phyloP scores from a whole-genome alignment of 2,797 vertebrate species.

The Philypnodon macrostomus region DNA sequence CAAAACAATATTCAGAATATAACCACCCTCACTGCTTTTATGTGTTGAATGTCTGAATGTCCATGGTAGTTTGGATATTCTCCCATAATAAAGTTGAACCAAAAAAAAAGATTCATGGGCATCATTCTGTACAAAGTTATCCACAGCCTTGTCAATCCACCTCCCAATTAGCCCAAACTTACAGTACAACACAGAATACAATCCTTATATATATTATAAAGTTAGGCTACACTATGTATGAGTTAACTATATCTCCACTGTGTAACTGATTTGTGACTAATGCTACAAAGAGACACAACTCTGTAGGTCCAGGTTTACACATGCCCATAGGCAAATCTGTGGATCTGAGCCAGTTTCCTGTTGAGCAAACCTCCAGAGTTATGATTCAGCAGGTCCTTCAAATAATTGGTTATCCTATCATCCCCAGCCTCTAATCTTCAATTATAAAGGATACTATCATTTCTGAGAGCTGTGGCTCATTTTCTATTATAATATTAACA shows the following conservation, averaged over 20 bases:
- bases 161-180: too few relatives aligned
- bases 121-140: too few relatives aligned
- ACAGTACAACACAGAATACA: too few relatives aligned
- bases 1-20: too few relatives aligned
- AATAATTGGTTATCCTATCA: conserved; percentile 26
- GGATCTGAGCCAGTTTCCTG: conserved; percentile 23
- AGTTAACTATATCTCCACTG: neutral
- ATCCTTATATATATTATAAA: too few relatives aligned
- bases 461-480: conserved; percentile 12
- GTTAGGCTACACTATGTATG: too few relatives aligned
- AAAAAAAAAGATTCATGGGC: too few relatives aligned
- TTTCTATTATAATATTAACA: conserved; percentile 8
- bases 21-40: too few relatives aligned
- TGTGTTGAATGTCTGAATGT: too few relatives aligned
- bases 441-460: conserved; percentile 27
- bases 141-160: too few relatives aligned
- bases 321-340: conserved; percentile 22
- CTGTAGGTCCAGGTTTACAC: conserved; percentile 19
- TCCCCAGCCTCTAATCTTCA: conserved; percentile 26
- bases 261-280: conserved; percentile 24
- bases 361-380: conserved; percentile 26
- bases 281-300: conserved; percentile 24
- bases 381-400: conserved; percentile 36
- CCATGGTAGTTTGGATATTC: too few relatives aligned
- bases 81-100: too few relatives aligned